Evolutionary conservation across 2,113 vertebrate species (phyloP).

Genomic region (Entelurus aequoreus): DNA sequence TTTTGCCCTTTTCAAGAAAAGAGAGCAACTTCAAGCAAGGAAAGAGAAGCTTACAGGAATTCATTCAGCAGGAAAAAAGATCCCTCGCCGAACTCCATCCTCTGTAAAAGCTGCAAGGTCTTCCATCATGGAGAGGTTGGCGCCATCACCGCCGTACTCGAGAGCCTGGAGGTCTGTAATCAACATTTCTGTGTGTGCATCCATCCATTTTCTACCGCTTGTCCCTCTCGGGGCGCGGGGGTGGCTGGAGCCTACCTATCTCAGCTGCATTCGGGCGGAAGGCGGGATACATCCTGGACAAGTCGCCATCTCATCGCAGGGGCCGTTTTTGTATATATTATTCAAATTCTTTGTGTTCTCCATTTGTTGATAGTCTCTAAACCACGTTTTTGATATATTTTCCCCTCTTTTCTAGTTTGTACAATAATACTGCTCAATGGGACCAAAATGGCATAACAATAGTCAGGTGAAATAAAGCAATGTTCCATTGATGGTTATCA

Average conservation of each 20-base stretch:
- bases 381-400: conserved; percentile 28
- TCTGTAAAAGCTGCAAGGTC: conserved; percentile 57
- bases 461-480: conserved; percentile 42
- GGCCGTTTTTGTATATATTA: conserved; percentile 52
- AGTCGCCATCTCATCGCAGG: too few relatives aligned
- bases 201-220: too few relatives aligned
- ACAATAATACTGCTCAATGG: conserved; percentile 69
- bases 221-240: too few relatives aligned
- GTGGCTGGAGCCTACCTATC: too few relatives aligned
- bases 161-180: conserved; percentile 48
- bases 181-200: conserved; percentile 17
- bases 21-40: conserved; percentile 72
- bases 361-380: conserved; percentile 48
- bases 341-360: conserved; percentile 40
- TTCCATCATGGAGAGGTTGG: conserved; percentile 46
- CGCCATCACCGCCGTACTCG: conserved; percentile 37
- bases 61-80: conserved; percentile 56
- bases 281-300: too few relatives aligned
- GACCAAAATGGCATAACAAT: conserved; percentile 69
- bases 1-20: conserved; percentile 69
- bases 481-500: conserved; percentile 56
- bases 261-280: too few relatives aligned
- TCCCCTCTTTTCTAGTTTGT: conserved; percentile 56
- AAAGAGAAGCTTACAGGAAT: conserved; percentile 63
- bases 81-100: conserved; percentile 64